Evolutionary conservation across 1,140 invertebrate genomes (phyloP).

Genomic region (Diorhabda carinulata): DNA sequence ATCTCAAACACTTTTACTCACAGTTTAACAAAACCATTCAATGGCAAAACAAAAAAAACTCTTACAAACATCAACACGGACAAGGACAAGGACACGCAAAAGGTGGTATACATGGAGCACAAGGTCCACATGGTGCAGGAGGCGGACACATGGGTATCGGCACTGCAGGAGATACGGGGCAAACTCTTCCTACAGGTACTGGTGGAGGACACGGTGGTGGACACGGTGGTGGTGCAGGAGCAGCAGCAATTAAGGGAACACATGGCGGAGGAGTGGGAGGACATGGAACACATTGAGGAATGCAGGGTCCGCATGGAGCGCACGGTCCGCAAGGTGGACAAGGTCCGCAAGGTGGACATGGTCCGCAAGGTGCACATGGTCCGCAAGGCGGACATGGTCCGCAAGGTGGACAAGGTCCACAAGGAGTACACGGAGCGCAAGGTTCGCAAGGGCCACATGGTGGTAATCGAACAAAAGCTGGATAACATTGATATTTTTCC

Average conservation of each 20-base stretch:
- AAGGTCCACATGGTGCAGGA: slow-evolving; percentile 10
- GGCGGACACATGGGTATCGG: slow-evolving; percentile 32
- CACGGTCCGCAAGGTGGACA: neutral
- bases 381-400: slow-evolving; percentile 18
- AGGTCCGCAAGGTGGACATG: slow-evolving; percentile 31
- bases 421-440: slow-evolving; percentile 29
- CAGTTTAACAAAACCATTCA: no score
- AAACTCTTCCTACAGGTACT: slow-evolving; percentile 37
- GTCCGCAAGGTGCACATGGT: slow-evolving; percentile 22
- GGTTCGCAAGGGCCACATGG: slow-evolving; percentile 4
- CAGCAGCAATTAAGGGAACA: slow-evolving; percentile 36
- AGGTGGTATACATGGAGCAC: slow-evolving; percentile 17
- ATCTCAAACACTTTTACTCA: no score
- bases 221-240: slow-evolving; percentile 40
- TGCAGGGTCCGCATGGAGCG: slow-evolving; percentile 6
- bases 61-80: slow-evolving; percentile 17
- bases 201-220: slow-evolving; percentile 33
- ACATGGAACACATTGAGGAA: slow-evolving; percentile 13
- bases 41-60: no score
- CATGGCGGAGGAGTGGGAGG: slow-evolving; percentile 29
- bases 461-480: slow-evolving; percentile 38
- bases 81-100: slow-evolving; percentile 29
- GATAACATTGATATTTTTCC: slow-evolving; percentile 43
- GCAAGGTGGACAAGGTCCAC: slow-evolving; percentile 21
- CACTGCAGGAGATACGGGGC: slow-evolving; percentile 29